Evolutionary conservation across 2,113 vertebrate genomes (phyloP), one percentile per base, ranked within the genome.

Genomic region (Centrocercus urophasianus): DNA sequence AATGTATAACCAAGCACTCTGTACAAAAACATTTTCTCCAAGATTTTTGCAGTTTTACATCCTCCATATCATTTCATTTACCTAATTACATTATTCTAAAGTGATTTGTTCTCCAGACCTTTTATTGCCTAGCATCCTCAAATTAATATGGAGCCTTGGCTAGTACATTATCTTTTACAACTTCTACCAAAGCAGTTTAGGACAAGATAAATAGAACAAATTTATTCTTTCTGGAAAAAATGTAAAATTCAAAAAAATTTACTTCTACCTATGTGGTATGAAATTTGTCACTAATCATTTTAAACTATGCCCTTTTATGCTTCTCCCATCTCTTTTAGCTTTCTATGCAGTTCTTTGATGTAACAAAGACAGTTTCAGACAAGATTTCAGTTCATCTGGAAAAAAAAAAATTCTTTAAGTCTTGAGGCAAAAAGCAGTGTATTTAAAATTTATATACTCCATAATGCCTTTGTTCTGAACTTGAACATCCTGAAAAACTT

Each of bases 281-380:
- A 98, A 98, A 98, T 98, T 98, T 99, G 98, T 99, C 99, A 99
- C 98, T 99, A 99, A 99, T 99, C 98, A 99, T 99, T 99, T 99
- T 99, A 99, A 99, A 99, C 98, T 99, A 99, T 99, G 98, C 99
- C 98, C 98, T 99, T 99, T 99, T 98, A 99, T 98, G 99, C 98
- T 98, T 97, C 98, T 97, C 97, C 98, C 98, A 98, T 98, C 98
- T 98, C 98, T 98, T 97, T 98, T 93, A 96, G 98, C 98, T 98
- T 98, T 97, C 97, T 93, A 56, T 98, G 98, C 98, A 98, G 98
- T 98, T 98, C 99, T 99, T 99, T 99, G 98, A 98, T 98, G 98
- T 98, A 99, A 98, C 98, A 99, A 98, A 99, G 98, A 99, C 98
- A 98, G 98, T 99, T 99, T 98, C 98, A 99, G 99, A 99, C 98